Base-by-base conservation (phyloP, 2,888 invertebrate genomes). In the Sphinx pinastri region DNA sequence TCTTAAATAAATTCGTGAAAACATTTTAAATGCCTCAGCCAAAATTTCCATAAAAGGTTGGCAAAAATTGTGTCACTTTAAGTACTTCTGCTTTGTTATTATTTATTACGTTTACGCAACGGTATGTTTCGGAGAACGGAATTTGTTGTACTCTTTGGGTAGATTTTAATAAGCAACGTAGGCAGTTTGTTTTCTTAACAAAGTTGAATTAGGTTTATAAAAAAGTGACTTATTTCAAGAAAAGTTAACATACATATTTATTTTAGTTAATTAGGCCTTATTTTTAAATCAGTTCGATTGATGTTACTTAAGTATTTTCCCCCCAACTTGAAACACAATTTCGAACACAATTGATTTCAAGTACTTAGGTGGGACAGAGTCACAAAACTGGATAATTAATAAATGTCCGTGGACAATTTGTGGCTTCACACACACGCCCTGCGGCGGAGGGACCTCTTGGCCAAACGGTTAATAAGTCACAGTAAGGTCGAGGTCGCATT, bases 381-480 rank as follows among this genome's bases (percentile, higher is more conserved):
- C 70, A 71, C 19, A 69, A 73, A 83, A 77, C 81, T 77, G 77
- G 77, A 71, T 74, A 77, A 79, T 83, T 81, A 84, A 82, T 85
- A 82, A 83, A 83, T 80, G 80, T 75, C 76, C 74, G 75, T 77
- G 72, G 75, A 75, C 81, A 84, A 83, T 86, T 85, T 83, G 82
- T 75, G 84, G 83, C 80, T 84, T 81, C 79, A 73, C 72, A 74
- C 72, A 76, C 76, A 51, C 72, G 73, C 60, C 76, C 67, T 72
- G 71, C 70, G 63, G 75, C 70, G 75, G 38, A 38, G 76, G 71
- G 76, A 87, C 84, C 82, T 86, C 84, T 87, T 85, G 84, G 76
- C 71, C 69, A 74, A 63, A 60, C 68, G 71, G 55, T 72, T 76
- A 76, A 78, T 78, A 49, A 12, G 16, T 45, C 71, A 69, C 70